Percentiles rank a stretch among this genome's conserved stretches.
Evolutionary conservation across 2,113 vertebrate species (phyloP).

Genomic region (Hiodon tergisus): DNA sequence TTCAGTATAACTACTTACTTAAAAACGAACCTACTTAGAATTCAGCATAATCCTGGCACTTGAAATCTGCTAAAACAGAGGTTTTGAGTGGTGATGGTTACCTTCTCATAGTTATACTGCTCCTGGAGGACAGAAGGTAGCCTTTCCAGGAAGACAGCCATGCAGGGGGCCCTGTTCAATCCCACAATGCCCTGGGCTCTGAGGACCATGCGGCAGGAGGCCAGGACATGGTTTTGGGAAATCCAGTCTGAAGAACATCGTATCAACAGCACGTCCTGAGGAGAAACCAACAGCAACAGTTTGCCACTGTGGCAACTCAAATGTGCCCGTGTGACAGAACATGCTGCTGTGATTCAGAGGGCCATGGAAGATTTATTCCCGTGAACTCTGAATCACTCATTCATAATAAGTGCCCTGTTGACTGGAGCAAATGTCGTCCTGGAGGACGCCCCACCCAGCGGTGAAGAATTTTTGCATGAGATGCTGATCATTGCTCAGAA

Average conservation of each 20-base stretch:
- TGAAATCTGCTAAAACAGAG: neutral
- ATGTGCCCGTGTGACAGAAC: neutral
- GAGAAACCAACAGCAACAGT: neutral
- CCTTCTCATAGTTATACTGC: slow-evolving; percentile 69
- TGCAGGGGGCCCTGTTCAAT: slow-evolving; percentile 65
- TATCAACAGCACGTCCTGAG: slow-evolving; percentile 65
- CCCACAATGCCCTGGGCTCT: slow-evolving; percentile 65
- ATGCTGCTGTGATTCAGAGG: neutral
- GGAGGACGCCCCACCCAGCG: no score
- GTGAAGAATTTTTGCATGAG: no score
- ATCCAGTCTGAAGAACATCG: slow-evolving; percentile 70
- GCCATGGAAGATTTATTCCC: no score
- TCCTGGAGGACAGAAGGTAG: slow-evolving; percentile 64
- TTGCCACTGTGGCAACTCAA: neutral
- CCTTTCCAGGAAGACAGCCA: slow-evolving; percentile 68
- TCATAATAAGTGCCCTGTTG: no score
- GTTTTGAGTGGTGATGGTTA: slow-evolving; percentile 24
- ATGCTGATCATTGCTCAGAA: no score
- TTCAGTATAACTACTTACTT: neutral
- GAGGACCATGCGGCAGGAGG: slow-evolving; percentile 67
- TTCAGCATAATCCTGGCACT: no score
- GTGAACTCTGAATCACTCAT: no score
- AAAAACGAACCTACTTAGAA: neutral
- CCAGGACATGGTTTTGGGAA: slow-evolving; percentile 62
- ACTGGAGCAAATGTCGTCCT: no score